Base-by-base conservation (phyloP, 2,797 vertebrate species). In the Clamator glandarius region DNA sequence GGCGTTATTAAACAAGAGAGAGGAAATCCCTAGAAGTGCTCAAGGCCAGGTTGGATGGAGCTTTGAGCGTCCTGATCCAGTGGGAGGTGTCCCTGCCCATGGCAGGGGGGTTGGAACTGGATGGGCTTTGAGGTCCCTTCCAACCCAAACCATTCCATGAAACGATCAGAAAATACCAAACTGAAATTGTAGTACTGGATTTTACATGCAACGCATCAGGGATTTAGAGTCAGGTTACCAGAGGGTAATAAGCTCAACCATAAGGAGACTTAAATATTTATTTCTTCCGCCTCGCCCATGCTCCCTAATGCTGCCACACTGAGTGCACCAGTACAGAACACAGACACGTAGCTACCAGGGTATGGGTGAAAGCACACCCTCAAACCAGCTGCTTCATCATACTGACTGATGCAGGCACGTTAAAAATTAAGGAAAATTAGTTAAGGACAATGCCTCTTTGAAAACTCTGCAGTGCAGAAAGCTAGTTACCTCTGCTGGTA, bases 341-440 rank as follows among this genome's bases (percentile, higher is more conserved):
- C 39, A 41, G n/a, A 26, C 26, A 6, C 1, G 4, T 1, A 31
- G 36, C 36, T 35, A 33, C 29, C 12, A 20, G 20, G 1, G 0
- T 3, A 5, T 6, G 13, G 6, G 11, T 8, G 33, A 33, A 50
- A 57, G n/a, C n/a, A 12, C 6, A 26, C 15, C 64, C 66, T 35
- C 79, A 29, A 44, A 17, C 9, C 4, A 36, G 11, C 23, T 33
- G n/a, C 29, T 19, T 69, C 8, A 5, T 7, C 39, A 41, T 11
- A 13, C 48, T 33, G 26, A 76, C 48, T 51, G 39, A 18, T 5
- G 26, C n/a, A 42, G 29, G 41, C 3, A 6, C 10, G n/a, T 8
- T 2, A 20, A 33, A 46, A 78, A 46, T 10, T 48, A 48, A 48
- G 46, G 46, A 48, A 48, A 48, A 23, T 48, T 48, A 23, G 46